Conservation (phyloP, 2,113 vertebrate species). For the Verasper variegatus region DNA sequence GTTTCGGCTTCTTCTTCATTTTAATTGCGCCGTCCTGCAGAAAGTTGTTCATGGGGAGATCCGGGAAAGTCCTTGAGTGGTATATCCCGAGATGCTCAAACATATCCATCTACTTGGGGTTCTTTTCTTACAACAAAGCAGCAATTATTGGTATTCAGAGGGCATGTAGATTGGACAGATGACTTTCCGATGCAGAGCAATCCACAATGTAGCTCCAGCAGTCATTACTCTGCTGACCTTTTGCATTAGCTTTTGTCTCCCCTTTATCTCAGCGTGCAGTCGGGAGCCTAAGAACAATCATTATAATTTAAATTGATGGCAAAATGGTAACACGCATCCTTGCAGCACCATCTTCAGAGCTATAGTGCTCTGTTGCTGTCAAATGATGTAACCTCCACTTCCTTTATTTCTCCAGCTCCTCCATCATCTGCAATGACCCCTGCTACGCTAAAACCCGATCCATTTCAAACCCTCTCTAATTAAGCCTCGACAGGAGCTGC, state of each 20-base stretch:
- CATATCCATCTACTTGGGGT: background rate
- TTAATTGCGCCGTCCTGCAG: conserved; percentile 47
- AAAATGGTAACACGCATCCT: background rate
- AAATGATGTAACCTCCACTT: conserved; percentile 4
- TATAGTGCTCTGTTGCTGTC: background rate
- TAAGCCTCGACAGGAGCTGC: background rate
- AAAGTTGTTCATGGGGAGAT: conserved; percentile 12
- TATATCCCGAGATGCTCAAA: background rate
- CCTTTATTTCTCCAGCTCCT: background rate
- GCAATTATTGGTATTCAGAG: conserved; percentile 25
- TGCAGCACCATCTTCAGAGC: background rate
- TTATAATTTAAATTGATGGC: conserved; percentile 15
- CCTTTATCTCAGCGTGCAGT: background rate
- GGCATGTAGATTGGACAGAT: background rate
- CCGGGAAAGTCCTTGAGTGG: conserved; percentile 9
- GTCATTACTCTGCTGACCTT: conserved; percentile 31
- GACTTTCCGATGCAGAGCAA: conserved; percentile 15
- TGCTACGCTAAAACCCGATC: background rate
- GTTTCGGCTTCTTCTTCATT: conserved; percentile 16
- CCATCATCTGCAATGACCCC: background rate
- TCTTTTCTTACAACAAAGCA: conserved; percentile 23
- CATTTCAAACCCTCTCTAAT: conserved; percentile 20
- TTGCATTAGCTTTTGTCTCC: background rate
- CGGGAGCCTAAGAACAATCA: background rate
- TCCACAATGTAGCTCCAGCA: background rate